A percentile compares a stretch with the other conserved stretches of the same genome.
Conservation (phyloP, 1,140 invertebrate species). For the Steinernema khuongi region DNA sequence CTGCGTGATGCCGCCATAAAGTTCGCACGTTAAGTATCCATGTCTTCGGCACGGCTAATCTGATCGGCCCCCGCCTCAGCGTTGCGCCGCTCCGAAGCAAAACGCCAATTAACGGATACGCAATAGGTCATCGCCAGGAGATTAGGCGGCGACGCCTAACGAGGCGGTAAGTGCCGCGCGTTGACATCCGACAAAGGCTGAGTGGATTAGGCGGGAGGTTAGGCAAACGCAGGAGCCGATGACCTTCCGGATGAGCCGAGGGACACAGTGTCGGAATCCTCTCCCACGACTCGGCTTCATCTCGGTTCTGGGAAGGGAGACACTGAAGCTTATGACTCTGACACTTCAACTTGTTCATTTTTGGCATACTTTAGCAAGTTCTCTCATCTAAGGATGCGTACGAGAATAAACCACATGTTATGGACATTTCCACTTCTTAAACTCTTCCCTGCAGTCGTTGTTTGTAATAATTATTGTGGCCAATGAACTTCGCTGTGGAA, state of each 20-base stretch:
- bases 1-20: background rate
- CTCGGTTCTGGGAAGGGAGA: no score
- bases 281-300: no score
- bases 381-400: no score
- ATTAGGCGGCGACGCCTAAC: background rate
- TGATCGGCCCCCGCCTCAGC: background rate
- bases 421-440: no score
- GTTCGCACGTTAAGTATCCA: slow-evolving; percentile 10
- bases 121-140: background rate
- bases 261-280: background rate
- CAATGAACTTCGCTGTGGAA: background rate
- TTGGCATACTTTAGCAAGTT: no score
- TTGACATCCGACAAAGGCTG: slow-evolving; percentile 12
- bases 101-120: slow-evolving; percentile 7
- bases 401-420: no score
- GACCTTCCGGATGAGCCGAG: slow-evolving; percentile 7
- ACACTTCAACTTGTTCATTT: no score
- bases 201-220: slow-evolving; percentile 8
- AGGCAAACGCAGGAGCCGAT: background rate
- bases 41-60: background rate
- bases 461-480: no score
- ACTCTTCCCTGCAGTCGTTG: no score
- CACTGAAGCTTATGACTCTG: no score
- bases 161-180: slow-evolving; percentile 9
- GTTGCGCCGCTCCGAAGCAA: background rate